Evolutionary conservation across 2,797 vertebrate genomes (phyloP), one percentile per base, ranked within the genome.

Genomic region (Melanotaenia trifasciata): DNA sequence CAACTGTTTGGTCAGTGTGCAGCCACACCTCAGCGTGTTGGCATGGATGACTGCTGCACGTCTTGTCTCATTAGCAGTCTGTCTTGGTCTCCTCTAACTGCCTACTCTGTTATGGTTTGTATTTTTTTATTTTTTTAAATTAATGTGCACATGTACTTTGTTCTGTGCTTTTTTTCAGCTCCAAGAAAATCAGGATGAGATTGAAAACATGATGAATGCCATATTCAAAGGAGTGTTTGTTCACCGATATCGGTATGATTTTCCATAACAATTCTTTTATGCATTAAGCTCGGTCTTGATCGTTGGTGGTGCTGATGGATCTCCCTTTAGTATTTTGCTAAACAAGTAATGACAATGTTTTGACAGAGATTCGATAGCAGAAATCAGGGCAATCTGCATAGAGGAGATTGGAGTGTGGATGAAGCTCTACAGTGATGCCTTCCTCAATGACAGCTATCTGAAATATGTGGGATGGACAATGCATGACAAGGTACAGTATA

Each of bases 191-290:
- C 98, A 99, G 90, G 98, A 99, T 84, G 98, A 99, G 94, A 99
- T 99, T 92, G 98, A 99, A 94, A 99, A 99, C 90, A 99, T 99
- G 98, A 99, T 99, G 98, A 99, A 99, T 90, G 98, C 98, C 79
- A 99, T 99, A 93, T 99, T 99, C 95, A 99, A 99, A 95, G 98
- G 98, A 86, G 98, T 99, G 82, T 99, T 99, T 93, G 97, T 99
- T 91, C 98, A 99, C 90, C 92, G 98, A 96, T 99, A 99, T 89
- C 94, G 98, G 98, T 99, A 95, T 84, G 95, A 26, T 16, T 38
- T 68, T 4, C 65, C 12, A 24, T 7, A 33, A 51, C 7, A 12
- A 3, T 22, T 11, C 3, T 9, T 18, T 3, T 28, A 16, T 30
- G 13, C 5, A 56, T 13, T 7, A 56, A 18, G 16, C 14, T 16